Percentiles rank a stretch among this genome's conserved stretches.
These are phyloP conservation scores for Lophotriccus pileatus DNA, from an alignment of 2,797 vertebrate genomes.

Conservation along the genomic window DNA sequence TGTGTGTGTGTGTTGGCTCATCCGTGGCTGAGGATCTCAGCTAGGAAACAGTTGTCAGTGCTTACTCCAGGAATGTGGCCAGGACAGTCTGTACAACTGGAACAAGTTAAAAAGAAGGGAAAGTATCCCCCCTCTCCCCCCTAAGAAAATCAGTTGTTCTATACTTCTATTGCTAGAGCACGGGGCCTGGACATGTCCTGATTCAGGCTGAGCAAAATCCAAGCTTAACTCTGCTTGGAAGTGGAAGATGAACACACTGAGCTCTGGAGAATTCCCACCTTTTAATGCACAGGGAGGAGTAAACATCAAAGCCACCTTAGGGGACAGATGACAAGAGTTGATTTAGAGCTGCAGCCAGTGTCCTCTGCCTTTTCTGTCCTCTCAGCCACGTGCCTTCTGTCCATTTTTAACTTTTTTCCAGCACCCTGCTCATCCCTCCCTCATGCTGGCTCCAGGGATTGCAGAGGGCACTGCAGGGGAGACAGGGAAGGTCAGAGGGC, in stretches of 20 bases:
- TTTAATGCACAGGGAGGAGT: background rate
- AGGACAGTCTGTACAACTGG: slow-evolving; percentile 29
- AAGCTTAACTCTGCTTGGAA: background rate
- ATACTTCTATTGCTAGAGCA: background rate
- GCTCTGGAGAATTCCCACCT: background rate
- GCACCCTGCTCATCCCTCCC: background rate
- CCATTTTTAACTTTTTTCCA: background rate
- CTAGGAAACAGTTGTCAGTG: background rate
- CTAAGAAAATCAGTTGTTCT: background rate
- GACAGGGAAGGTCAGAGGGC: background rate
- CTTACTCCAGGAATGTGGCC: background rate
- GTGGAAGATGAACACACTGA: background rate
- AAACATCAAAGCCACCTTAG: background rate
- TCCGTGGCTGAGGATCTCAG: background rate
- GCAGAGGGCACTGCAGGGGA: background rate
- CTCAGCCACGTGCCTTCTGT: background rate
- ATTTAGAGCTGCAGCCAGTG: background rate
- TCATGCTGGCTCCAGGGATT: background rate
- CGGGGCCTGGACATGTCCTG: background rate
- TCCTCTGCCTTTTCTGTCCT: background rate
- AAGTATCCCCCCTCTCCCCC: background rate
- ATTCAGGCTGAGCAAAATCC: background rate
- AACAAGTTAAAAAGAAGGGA: slow-evolving; percentile 20
- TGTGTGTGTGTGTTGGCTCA: background rate
- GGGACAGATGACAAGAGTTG: background rate